Evolutionary conservation across 2,888 invertebrate genomes (phyloP).

Genomic region (Polietes domitor): DNA sequence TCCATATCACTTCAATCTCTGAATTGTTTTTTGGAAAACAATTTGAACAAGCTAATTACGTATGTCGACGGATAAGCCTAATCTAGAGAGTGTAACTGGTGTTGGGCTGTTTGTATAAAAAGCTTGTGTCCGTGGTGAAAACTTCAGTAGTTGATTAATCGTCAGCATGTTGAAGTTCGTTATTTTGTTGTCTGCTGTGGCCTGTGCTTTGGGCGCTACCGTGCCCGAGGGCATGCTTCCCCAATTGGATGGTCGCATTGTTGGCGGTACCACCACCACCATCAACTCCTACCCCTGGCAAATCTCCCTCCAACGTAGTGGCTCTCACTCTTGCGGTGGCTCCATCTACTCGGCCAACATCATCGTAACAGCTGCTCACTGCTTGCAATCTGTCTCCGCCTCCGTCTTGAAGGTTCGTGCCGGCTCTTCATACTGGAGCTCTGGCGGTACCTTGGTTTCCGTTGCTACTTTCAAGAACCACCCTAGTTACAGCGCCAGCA

Average conservation of each 20-base stretch:
- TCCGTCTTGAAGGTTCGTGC: constrained; percentile 80
- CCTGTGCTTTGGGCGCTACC: constrained; percentile 39
- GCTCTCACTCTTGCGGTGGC: constrained; percentile 82
- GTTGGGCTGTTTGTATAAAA: too few relatives aligned
- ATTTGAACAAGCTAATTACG: too few relatives aligned
- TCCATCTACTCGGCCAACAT: constrained; percentile 80
- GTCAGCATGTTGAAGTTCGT: constrained; percentile 63
- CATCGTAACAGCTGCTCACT: constrained; percentile 84
- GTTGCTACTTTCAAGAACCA: constrained; percentile 70
- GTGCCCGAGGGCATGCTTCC: constrained; percentile 46
- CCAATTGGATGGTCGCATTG: constrained; percentile 67
- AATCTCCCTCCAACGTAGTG: constrained; percentile 71
- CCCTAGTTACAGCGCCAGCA: constrained; percentile 78
- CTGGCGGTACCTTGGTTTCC: constrained; percentile 68
- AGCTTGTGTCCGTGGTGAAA: too few relatives aligned
- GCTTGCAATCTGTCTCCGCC: constrained; percentile 76
- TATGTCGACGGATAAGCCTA: too few relatives aligned
- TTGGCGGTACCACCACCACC: constrained; percentile 69
- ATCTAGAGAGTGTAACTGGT: too few relatives aligned
- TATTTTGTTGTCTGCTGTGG: constrained; percentile 55
- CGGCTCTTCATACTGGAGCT: constrained; percentile 81
- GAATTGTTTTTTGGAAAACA: too few relatives aligned
- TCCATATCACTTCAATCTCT: too few relatives aligned
- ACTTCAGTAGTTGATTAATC: constrained; percentile 26
- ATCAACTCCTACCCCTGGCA: constrained; percentile 69